Conservation (phyloP, 2,797 vertebrate genomes). For the Hydrocynus forskahlii region DNA sequence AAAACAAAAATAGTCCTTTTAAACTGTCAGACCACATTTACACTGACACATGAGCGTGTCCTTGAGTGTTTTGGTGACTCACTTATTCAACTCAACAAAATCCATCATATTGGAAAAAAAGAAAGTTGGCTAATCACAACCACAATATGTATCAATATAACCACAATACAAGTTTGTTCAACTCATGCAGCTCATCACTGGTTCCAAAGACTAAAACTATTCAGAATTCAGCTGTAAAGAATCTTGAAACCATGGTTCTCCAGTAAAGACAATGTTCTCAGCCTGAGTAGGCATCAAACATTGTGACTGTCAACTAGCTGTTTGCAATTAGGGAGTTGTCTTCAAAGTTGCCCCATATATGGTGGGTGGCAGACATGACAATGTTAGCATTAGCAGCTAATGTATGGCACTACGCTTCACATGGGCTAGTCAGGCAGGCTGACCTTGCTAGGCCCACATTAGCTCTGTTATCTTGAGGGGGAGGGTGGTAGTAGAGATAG, state of each 20-base stretch:
- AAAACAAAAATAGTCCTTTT: neutral
- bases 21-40: neutral
- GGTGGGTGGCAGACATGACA: conserved; percentile 44
- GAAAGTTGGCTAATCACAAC: neutral
- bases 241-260: conserved; percentile 34
- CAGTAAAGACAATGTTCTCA: conserved; percentile 31
- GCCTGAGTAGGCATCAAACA: conserved; percentile 23
- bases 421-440: conserved; percentile 53
- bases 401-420: conserved; percentile 53
- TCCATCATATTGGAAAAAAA: too few relatives aligned
- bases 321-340: conserved; percentile 53
- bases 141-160: neutral
- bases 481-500: conserved; percentile 57
- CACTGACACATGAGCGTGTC: too few relatives aligned
- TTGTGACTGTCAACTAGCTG: conserved; percentile 38
- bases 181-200: neutral
- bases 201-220: neutral
- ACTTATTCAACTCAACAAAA: too few relatives aligned
- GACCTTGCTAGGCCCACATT: conserved; percentile 61
- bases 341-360: conserved; percentile 49
- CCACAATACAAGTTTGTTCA: neutral
- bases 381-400: conserved; percentile 51
- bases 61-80: too few relatives aligned
- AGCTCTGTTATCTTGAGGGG: conserved; percentile 68
- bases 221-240: conserved; percentile 35